Conservation (phyloP, 1,140 invertebrate species). For the Trichoplusia ni region DNA sequence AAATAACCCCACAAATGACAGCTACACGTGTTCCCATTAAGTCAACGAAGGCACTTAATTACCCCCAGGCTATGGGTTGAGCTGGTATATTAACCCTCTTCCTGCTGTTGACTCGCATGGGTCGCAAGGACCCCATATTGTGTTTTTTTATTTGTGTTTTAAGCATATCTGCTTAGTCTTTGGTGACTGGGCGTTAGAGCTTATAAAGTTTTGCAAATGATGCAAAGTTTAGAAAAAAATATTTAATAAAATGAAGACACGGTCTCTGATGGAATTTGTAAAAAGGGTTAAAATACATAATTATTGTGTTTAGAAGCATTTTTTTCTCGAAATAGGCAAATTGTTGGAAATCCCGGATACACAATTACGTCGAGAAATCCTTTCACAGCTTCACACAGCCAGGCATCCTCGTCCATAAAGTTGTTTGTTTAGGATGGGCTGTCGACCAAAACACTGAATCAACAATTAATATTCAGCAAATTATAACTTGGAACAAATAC, state of each 20-base stretch:
- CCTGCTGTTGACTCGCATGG: background rate
- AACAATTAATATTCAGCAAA: conserved; percentile 33
- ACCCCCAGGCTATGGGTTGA: conserved; percentile 1
- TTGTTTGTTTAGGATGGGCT: conserved; percentile 24
- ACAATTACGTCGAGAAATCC: background rate
- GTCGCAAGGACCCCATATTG: background rate
- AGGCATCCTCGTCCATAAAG: conserved; percentile 9
- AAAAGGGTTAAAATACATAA: too few species aligned
- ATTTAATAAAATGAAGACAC: too few species aligned
- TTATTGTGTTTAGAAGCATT: too few species aligned
- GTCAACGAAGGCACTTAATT: conserved; percentile 14
- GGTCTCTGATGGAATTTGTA: too few species aligned
- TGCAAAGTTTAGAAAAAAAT: too few species aligned
- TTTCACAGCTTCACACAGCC: background rate
- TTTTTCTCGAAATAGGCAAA: too few species aligned
- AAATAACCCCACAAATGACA: conserved; percentile 1
- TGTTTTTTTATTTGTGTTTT: too few species aligned
- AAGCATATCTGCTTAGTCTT: too few species aligned
- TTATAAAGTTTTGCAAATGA: too few species aligned
- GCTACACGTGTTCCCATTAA: conserved; percentile 15
- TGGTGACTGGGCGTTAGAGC: too few species aligned
- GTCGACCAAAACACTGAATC: conserved; percentile 12
- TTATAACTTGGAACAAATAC: conserved; percentile 25
- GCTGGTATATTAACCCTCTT: background rate
- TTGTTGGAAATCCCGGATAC: background rate